Base-by-base conservation (phyloP, 2,888 invertebrate species). In the Bellardia bayeri region DNA sequence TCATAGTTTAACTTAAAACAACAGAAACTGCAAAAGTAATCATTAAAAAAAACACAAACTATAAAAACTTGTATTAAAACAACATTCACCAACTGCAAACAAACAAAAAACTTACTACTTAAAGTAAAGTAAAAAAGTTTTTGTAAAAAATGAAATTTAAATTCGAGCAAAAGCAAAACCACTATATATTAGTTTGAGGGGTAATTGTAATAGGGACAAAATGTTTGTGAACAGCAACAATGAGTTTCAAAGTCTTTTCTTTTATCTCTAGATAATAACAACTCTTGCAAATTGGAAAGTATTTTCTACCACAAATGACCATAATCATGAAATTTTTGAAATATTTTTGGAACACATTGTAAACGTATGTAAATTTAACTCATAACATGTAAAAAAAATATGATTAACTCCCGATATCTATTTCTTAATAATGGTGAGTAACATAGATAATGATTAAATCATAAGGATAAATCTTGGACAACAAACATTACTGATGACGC, bases 51-150 rank as follows among this genome's bases (percentile, higher is more conserved):
- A n/a, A 16, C 13, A 4, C 14, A 56, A 61, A 74, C 66, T 54
- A 42, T 30, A 30, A 71, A 76, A 87, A 87, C 72, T 81, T 87
- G 87, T 76, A 51, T 49, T 66, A 56, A 81, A 83, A 87, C 87
- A 84, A 87, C 81, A 87, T 84, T 84, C 87, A 87, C 81, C 66
- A 64, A 13, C 40, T 13, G 14, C 64, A 56, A 14, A 11, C 11
- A 7, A 54, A 40, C 33, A 30, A 23, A 13, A 30, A 3, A 8
- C n/a, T 3, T 45, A 33, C n/a, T 72, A 6, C 16, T 64, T 64
- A n/a, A 49, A 61, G 56, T 58, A 51, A 40, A 80, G 14, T 54
- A 71, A 23, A 23, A 23, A 54, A n/a, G 49, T 54, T 49, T 23
- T 58, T 58, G n/a, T 49, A 11, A 8, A 33, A 30, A 42, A 30